These are phyloP conservation scores for Vidua chalybeata DNA, from an alignment of 2,113 vertebrate species.

Conservation along the genomic window DNA sequence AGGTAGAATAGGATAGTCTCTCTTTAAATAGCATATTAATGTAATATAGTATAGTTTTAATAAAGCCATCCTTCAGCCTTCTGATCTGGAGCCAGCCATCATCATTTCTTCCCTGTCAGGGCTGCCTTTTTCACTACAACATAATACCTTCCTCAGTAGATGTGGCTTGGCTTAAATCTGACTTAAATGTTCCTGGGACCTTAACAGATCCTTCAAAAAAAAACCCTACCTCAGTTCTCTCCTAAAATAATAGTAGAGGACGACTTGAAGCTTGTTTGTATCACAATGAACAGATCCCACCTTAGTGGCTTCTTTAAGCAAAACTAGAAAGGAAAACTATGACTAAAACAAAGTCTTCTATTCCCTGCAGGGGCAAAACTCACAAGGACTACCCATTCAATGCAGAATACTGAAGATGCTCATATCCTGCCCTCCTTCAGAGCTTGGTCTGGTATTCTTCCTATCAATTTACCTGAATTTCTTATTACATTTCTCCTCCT, in stretches of 20 bases:
- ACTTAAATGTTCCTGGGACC: not conserved
- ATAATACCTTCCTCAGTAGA: not conserved
- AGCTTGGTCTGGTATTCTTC: not conserved
- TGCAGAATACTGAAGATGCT: conserved; percentile 29
- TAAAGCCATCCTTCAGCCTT: too few relatives aligned
- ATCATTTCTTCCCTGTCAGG: too few relatives aligned
- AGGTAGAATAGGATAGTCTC: too few relatives aligned
- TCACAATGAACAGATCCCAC: not conserved
- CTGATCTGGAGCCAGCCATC: too few relatives aligned
- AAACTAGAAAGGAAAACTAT: not conserved
- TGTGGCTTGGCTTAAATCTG: not conserved
- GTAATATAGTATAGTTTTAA: too few relatives aligned
- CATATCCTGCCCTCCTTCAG: not conserved
- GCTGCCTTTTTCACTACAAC: too few relatives aligned
- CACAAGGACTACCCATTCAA: conserved; percentile 42
- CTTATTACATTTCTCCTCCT: not conserved
- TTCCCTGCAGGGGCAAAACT: not conserved
- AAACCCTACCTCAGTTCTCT: not conserved
- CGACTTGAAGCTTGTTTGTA: not conserved
- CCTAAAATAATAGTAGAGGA: not conserved
- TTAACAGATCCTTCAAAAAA: not conserved
- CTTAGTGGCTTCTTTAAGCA: not conserved
- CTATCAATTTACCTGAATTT: not conserved
- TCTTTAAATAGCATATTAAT: too few relatives aligned
- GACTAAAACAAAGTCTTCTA: not conserved